Evolutionary conservation across 1,140 invertebrate species (phyloP).

Genomic region (Solen grandis): DNA sequence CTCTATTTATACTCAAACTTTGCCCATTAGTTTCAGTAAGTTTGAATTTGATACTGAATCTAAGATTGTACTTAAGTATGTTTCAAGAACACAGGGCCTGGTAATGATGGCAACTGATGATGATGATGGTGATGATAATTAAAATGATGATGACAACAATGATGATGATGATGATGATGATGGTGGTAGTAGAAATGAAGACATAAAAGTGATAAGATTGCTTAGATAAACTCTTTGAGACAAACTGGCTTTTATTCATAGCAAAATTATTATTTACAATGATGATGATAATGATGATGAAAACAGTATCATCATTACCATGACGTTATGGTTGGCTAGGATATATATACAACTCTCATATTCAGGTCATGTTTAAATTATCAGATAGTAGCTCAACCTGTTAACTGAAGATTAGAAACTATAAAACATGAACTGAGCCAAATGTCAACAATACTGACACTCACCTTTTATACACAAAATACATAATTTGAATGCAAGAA

Average conservation of each 20-base stretch:
- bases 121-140: slow-evolving; percentile 3
- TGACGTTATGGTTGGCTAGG: too few relatives aligned
- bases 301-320: not conserved
- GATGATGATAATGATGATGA: not conserved
- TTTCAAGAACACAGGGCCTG: not conserved
- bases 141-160: slow-evolving; percentile 30
- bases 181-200: not conserved
- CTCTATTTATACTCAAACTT: not conserved
- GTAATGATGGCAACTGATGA: not conserved
- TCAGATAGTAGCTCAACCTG: too few relatives aligned
- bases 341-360: not conserved
- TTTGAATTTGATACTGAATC: not conserved
- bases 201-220: not conserved
- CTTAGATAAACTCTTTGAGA: too few relatives aligned
- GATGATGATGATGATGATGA: slow-evolving; percentile 40
- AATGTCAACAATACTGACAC: too few relatives aligned
- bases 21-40: not conserved
- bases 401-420: too few relatives aligned
- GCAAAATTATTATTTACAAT: too few relatives aligned
- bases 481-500: too few relatives aligned
- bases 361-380: too few relatives aligned
- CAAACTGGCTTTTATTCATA: too few relatives aligned
- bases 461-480: too few relatives aligned
- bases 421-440: too few relatives aligned
- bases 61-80: slow-evolving; percentile 7